Evolutionary conservation across 2,797 vertebrate species (phyloP), one percentile per base, ranked within the genome.

Genomic region (Premnoplex brunnescens): DNA sequence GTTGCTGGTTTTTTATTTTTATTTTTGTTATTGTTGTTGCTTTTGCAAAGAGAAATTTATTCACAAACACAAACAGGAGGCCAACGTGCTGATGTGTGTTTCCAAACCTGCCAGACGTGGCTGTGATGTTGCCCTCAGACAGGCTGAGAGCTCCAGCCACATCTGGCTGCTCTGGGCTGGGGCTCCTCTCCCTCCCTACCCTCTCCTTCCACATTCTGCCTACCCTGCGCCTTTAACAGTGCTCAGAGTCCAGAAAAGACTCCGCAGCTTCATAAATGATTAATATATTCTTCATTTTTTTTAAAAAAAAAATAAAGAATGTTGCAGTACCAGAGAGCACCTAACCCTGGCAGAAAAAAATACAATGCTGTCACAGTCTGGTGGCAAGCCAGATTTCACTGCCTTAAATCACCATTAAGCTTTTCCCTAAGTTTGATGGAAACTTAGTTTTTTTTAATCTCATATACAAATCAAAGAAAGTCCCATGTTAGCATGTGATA

Each of bases 381-480:
- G 71, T 96, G 94, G 96, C 72, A 91, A 96, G 95, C 69, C 76
- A 88, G 95, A 88, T 93, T 88, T 94, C 86, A 66, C 56, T 80
- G 93, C 62, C 36, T 91, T 96, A 97, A 97, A 96, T 97, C 96
- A 96, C 79, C 89, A 88, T 88, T 92, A 96, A 95, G 92, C 34
- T 74, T 90, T 85, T 93, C 91, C 19, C 6, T 63, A 90, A 89
- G 91, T 94, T 52, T 81, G 90, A 96, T 78, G 86, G 95, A 94
- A 93, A 91, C 81, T 95, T 94, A 7, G 3, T 5, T 4, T 18
- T 75, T 86, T 91, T 73, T 27, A 56, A 94, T 96, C 91, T 68
- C 24, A 5, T 79, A 90, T 95, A 94, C 89, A 96, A 94, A 91
- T 92, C 92, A 91, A 90, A 89, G 82, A 18, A 89, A 93, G 83